phyloP scores from a whole-genome alignment of 1,140 invertebrate genomes.

The Drosophila fuyamai region DNA sequence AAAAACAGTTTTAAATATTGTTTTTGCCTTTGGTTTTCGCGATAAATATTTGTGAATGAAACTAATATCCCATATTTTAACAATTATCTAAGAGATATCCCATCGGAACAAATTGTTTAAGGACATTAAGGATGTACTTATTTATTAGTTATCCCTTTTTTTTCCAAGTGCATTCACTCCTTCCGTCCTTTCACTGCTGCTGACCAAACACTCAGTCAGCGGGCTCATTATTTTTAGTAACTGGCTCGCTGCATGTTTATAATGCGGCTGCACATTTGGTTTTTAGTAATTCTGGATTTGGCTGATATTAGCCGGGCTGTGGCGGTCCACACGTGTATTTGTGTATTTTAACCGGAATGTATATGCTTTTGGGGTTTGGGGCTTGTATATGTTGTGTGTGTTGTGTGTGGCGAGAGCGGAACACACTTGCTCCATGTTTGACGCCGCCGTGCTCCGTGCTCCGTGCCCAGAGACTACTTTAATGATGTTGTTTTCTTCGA shows the following conservation, averaged over 20 bases:
- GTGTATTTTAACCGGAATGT: conserved; percentile 11
- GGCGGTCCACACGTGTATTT: conserved; percentile 13
- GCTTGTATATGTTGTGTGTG: neutral
- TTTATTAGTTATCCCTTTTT: neutral
- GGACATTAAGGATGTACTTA: too few relatives aligned
- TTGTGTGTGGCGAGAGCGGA: conserved; percentile 15
- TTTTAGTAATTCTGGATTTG: conserved; percentile 74
- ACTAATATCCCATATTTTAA: too few relatives aligned
- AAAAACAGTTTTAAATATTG: too few relatives aligned
- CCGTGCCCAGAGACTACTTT: conserved; percentile 37
- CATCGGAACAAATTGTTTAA: too few relatives aligned
- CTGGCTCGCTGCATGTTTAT: conserved; percentile 49
- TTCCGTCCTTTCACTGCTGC: conserved; percentile 13
- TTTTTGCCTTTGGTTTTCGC: too few relatives aligned
- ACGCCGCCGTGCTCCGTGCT: neutral
- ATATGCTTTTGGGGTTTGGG: conserved; percentile 25
- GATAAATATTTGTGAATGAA: too few relatives aligned
- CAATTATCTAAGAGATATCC: too few relatives aligned
- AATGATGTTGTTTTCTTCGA: conserved; percentile 75
- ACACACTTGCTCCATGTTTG: conserved; percentile 46
- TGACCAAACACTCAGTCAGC: conserved; percentile 44
- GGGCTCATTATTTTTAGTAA: conserved; percentile 53
- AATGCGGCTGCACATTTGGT: conserved; percentile 63
- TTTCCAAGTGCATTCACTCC: neutral
- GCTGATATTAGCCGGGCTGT: conserved; percentile 34